A percentile compares a stretch with the other conserved stretches of the same genome.
Evolutionary conservation across 2,113 vertebrate genomes (phyloP).

Genomic region (Amblyopsis rosae): DNA sequence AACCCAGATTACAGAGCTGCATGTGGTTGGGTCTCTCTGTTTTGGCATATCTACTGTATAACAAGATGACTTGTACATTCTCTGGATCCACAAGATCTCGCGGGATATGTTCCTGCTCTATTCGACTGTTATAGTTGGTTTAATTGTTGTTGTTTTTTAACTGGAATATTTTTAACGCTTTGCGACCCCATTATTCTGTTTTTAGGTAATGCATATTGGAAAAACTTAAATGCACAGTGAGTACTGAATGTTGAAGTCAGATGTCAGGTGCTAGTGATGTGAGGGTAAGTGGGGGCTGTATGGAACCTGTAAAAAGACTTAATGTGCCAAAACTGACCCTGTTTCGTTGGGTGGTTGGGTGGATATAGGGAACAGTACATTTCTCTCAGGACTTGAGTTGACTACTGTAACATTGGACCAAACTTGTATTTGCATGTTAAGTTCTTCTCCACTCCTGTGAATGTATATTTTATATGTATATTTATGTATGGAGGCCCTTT

Average conservation of each 20-base stretch:
- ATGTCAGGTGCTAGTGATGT: conserved; percentile 10
- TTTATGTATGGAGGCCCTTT: conserved; percentile 60
- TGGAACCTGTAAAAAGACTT: conserved; percentile 8
- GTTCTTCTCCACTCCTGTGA: conserved; percentile 51
- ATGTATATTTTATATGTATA: conserved; percentile 68
- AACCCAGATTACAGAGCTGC: conserved; percentile 41
- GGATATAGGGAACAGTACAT: conserved; percentile 35
- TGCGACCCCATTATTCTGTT: conserved; percentile 44
- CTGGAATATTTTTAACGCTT: conserved; percentile 66
- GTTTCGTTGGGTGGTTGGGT: conserved; percentile 46
- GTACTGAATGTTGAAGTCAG: conserved; percentile 1
- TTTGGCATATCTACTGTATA: conserved; percentile 71
- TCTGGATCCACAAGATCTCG: conserved; percentile 36
- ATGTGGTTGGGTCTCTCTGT: conserved; percentile 49
- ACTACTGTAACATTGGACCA: conserved; percentile 69
- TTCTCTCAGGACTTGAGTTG: conserved; percentile 65
- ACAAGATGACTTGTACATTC: conserved; percentile 58
- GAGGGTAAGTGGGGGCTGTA: neutral
- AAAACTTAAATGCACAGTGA: conserved; percentile 60
- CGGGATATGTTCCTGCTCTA: conserved; percentile 36
- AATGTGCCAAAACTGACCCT: conserved; percentile 67
- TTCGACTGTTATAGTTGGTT: conserved; percentile 48
- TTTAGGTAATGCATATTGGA: conserved; percentile 46
- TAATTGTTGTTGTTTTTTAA: conserved; percentile 50
- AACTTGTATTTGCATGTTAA: conserved; percentile 52